These are phyloP conservation scores for Ctenopoma kingsleyae DNA, from an alignment of 2,797 vertebrate species.

Conservation along the genomic window DNA sequence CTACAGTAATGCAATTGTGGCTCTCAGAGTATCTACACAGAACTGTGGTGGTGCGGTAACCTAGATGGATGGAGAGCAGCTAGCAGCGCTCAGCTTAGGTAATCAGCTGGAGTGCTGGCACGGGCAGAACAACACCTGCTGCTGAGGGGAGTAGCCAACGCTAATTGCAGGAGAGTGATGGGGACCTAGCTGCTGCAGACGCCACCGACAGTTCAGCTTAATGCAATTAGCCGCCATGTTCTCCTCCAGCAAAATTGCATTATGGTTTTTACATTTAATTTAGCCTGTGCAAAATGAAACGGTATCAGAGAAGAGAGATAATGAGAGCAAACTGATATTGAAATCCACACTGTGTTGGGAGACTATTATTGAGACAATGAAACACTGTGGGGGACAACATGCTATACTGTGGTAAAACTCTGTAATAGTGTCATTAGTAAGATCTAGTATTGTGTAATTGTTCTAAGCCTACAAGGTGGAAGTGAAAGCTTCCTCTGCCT, in stretches of 20 bases:
- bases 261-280: slow-evolving; percentile 84
- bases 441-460: slow-evolving; percentile 52
- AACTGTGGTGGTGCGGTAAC: slow-evolving; percentile 54
- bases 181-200: slow-evolving; percentile 64
- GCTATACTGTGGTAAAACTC: slow-evolving; percentile 65
- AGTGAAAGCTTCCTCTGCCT: slow-evolving; percentile 33
- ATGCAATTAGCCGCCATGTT: slow-evolving; percentile 82
- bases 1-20: slow-evolving; percentile 71
- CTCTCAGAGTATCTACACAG: slow-evolving; percentile 54
- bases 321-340: slow-evolving; percentile 78
- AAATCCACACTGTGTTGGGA: slow-evolving; percentile 75
- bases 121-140: slow-evolving; percentile 80
- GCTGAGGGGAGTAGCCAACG: slow-evolving; percentile 73
- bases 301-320: slow-evolving; percentile 79
- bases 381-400: slow-evolving; percentile 67
- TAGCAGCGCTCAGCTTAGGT: slow-evolving; percentile 62
- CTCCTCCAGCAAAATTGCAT: slow-evolving; percentile 80
- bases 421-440: slow-evolving; percentile 69
- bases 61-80: slow-evolving; percentile 74
- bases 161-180: slow-evolving; percentile 79
- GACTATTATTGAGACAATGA: slow-evolving; percentile 81
- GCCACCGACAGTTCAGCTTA: slow-evolving; percentile 72
- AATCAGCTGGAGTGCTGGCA: slow-evolving; percentile 84
- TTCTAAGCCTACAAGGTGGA: slow-evolving; percentile 50
- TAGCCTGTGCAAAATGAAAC: slow-evolving; percentile 78